Conservation (phyloP, 1,140 invertebrate genomes). For the Anthonomus grandis region DNA sequence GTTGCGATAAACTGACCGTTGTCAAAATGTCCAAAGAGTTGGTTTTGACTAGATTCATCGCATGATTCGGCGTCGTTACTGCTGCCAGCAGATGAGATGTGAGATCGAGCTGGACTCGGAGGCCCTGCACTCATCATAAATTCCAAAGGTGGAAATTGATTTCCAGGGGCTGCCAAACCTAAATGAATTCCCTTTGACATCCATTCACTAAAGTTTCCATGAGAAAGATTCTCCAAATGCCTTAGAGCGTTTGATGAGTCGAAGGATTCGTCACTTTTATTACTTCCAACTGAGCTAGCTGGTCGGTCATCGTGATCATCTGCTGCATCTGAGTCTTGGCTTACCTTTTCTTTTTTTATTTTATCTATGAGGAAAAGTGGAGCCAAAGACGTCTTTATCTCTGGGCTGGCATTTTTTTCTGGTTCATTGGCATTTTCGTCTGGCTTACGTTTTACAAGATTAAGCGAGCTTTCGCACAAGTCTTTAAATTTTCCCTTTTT, state of each 20-base stretch:
- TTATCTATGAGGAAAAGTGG: constrained; percentile 46
- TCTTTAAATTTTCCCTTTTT: constrained; percentile 24
- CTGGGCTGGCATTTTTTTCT: constrained; percentile 35
- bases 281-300: constrained; percentile 56
- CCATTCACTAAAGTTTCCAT: constrained; percentile 67
- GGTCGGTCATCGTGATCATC: constrained; percentile 49
- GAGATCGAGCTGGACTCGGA: constrained; percentile 56
- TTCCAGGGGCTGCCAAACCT: constrained; percentile 37
- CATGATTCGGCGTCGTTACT: constrained; percentile 58
- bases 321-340: constrained; percentile 39
- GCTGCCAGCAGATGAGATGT: constrained; percentile 54
- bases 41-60: constrained; percentile 56
- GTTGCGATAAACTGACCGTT: constrained; percentile 70
- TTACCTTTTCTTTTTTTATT: constrained; percentile 43
- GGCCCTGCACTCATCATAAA: constrained; percentile 49
- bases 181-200: constrained; percentile 45
- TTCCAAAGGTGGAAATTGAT: constrained; percentile 46
- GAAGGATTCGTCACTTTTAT: constrained; percentile 60
- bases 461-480: constrained; percentile 36
- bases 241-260: constrained; percentile 70
- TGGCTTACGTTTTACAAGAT: constrained; percentile 42
- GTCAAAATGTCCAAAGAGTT: constrained; percentile 67
- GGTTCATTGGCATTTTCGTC: constrained; percentile 47
- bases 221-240: constrained; percentile 76
- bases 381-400: constrained; percentile 47